A percentile compares a stretch with the other conserved stretches of the same genome.
phyloP scores from a whole-genome alignment of 2,888 invertebrate species.

The Eupithecia subfuscata region DNA sequence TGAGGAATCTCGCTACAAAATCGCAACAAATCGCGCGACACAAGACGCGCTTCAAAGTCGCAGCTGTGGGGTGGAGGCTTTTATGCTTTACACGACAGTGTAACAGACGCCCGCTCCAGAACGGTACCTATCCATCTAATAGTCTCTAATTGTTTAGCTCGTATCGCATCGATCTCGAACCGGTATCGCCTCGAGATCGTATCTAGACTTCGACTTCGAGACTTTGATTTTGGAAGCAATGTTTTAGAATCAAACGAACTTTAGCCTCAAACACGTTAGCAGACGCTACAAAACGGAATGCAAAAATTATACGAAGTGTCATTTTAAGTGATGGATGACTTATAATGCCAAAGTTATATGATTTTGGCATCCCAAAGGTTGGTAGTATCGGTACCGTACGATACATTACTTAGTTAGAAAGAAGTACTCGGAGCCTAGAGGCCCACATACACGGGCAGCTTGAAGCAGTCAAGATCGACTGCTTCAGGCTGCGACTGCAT shows the following conservation, averaged over 20 bases:
- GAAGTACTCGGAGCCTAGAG: too few relatives aligned
- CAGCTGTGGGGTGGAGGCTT: too few relatives aligned
- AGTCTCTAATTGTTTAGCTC: constrained; percentile 78
- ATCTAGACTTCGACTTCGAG: constrained; percentile 22
- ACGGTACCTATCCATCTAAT: constrained; percentile 72
- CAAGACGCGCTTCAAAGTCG: too few relatives aligned
- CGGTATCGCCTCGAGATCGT: constrained; percentile 37
- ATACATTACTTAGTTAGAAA: too few relatives aligned
- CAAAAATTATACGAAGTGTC: neutral
- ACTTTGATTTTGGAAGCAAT: constrained; percentile 11
- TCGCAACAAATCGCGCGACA: too few relatives aligned
- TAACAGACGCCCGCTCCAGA: constrained; percentile 52
- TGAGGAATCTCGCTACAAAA: too few relatives aligned
- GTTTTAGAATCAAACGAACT: neutral
- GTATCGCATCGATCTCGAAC: constrained; percentile 44
- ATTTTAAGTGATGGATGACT: neutral
- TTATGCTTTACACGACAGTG: constrained; percentile 49
- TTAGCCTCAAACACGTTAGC: neutral
- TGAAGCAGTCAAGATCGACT: too few relatives aligned
- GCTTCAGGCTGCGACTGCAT: too few relatives aligned
- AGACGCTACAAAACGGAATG: neutral
- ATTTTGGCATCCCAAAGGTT: neutral
- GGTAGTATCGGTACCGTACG: too few relatives aligned
- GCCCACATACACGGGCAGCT: too few relatives aligned
- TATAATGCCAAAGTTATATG: too few relatives aligned